Base-by-base conservation (phyloP, 1,140 invertebrate species). In the Drosophila serrata region DNA sequence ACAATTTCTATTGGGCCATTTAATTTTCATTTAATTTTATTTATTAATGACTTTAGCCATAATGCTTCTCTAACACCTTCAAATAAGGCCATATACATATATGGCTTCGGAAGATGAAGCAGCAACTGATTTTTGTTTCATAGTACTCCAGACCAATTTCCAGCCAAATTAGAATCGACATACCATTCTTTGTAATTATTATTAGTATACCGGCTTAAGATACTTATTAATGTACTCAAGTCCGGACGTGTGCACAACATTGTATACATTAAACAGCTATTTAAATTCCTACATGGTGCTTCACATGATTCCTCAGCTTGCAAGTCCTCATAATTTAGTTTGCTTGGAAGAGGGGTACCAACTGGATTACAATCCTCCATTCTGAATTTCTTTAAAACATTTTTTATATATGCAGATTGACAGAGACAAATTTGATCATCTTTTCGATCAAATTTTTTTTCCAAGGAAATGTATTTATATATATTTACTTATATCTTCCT, bases 191-290 rank as follows among this genome's bases (percentile, higher is more conserved):
- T 8, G 29, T 31, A 8, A 31, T 31, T 31, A 31, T 31, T 31
- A 31, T 31, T 31, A 31, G 29, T 31, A 31, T 31, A 31, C 0
- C 29, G 29, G 7, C 29, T 31, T 8, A 31, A 8, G 29, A 31
- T 31, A 8, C 29, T 31, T 31, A 31, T 31, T 31, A 1, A 31
- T 31, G 29, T 31, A 31, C 90, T 76, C 53, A 92, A 72, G 49
- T 92, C 90, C 6, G 90, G 85, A 8, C 90, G 65, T 56, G 91
- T 91, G 48, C 92, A 92, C 24, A 92, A 39, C 87, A 90, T 90
- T 15, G 78, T 45, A 49, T 90, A 92, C 82, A 93, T 84, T 59
- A 92, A 64, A 59, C 79, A 84, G 4, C 91, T 91, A 35, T 91
- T 82, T 35, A 91, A 62, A 55, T 81, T 86, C 51, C 77, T 56